Conservation (phyloP, 92 coral and sea anemone species). For the Nematostella vectensis region DNA sequence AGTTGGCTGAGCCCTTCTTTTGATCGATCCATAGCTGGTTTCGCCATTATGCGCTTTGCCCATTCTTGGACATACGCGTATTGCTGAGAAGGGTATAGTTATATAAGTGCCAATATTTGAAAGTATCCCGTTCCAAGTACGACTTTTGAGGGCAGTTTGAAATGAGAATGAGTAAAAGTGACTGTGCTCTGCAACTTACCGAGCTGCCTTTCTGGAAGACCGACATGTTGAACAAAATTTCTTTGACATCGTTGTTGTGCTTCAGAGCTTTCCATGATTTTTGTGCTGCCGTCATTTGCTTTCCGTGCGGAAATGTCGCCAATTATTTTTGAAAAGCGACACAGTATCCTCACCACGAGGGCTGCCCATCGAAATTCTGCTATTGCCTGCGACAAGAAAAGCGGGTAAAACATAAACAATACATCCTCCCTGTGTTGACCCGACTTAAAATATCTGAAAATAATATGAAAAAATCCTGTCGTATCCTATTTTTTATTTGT, state of each 20-base stretch:
- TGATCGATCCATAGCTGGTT: slow-evolving; percentile 76
- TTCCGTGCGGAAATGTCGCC: slow-evolving; percentile 37
- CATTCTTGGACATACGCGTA: slow-evolving; percentile 92
- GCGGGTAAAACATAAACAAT: too few species aligned
- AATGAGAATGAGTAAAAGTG: too few species aligned
- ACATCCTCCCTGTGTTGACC: too few species aligned
- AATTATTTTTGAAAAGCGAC: slow-evolving; percentile 39
- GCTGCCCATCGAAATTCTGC: slow-evolving; percentile 51
- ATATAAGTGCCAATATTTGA: too few species aligned
- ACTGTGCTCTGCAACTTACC: too few species aligned
- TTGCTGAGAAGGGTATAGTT: slow-evolving; percentile 41
- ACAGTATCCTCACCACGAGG: slow-evolving; percentile 39
- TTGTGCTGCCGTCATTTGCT: slow-evolving; percentile 80
- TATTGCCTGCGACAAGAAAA: slow-evolving; percentile 48
- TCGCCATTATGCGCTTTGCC: slow-evolving; percentile 70
- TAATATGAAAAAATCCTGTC: too few species aligned
- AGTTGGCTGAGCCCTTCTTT: slow-evolving; percentile 72
- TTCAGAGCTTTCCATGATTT: slow-evolving; percentile 66
- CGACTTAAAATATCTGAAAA: too few species aligned
- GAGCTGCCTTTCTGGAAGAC: slow-evolving; percentile 73
- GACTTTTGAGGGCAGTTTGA: too few species aligned
- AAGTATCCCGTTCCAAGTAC: too few species aligned
- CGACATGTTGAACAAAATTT: slow-evolving; percentile 80
- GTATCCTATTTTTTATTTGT: too few species aligned
- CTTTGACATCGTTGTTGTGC: slow-evolving; percentile 70